phyloP scores from a whole-genome alignment of 2,888 invertebrate genomes.

The Macrophya annulata region DNA sequence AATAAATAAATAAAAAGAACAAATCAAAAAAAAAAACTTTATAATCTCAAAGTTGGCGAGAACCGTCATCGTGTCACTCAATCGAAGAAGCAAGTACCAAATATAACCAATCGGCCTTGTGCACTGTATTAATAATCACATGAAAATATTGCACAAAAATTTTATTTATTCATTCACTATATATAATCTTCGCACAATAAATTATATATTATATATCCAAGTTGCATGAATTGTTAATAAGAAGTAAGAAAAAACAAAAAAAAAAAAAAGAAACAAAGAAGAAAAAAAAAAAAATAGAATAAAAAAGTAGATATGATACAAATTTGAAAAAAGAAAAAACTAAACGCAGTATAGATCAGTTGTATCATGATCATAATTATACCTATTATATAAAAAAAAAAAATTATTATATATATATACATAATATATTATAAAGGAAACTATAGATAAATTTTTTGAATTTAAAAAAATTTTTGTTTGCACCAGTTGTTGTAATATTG shows the following conservation, averaged over 20 bases:
- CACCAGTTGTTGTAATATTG: background rate
- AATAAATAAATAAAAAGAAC: no score
- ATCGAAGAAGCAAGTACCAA: constrained; percentile 48
- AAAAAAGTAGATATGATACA: background rate
- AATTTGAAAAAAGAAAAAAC: background rate
- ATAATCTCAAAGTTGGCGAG: background rate
- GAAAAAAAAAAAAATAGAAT: background rate
- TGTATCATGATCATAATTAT: background rate
- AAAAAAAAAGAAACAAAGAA: background rate
- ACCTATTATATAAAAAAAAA: background rate
- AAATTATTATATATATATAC: background rate
- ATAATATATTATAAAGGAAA: background rate
- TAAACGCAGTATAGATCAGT: background rate
- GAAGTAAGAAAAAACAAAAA: background rate
- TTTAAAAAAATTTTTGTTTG: no score
- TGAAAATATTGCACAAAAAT: constrained; percentile 12
- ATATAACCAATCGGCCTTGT: background rate
- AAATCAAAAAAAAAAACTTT: background rate
- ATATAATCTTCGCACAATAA: background rate
- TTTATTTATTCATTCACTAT: background rate
- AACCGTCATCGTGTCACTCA: background rate
- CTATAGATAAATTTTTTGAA: background rate
- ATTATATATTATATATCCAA: background rate
- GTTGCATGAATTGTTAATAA: background rate
- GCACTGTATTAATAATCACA: constrained; percentile 21